Conservation (phyloP, 2,113 vertebrate species). For the Aphyosemion australe region DNA sequence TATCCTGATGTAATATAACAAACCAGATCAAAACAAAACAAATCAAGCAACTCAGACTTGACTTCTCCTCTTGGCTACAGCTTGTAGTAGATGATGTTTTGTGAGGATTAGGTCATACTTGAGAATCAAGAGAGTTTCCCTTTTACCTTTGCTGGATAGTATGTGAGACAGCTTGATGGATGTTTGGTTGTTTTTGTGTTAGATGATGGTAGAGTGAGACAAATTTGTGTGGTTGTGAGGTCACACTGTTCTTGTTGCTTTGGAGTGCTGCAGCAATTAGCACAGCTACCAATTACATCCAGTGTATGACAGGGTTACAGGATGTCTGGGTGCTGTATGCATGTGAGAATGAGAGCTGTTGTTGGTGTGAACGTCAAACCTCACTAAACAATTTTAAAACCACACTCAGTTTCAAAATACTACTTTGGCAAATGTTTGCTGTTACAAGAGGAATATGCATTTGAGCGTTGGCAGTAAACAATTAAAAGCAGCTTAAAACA, state of each 20-base stretch:
- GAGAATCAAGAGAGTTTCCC: constrained; percentile 14
- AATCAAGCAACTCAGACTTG: background rate
- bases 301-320: constrained; percentile 51
- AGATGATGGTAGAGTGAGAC: constrained; percentile 38
- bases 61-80: constrained; percentile 1
- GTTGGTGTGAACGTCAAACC: constrained; percentile 45
- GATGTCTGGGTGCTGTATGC: constrained; percentile 42
- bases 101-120: constrained; percentile 34
- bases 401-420: constrained; percentile 55
- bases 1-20: constrained; percentile 1
- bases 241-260: constrained; percentile 38
- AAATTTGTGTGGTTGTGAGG: constrained; percentile 62
- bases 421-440: constrained; percentile 43
- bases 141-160: constrained; percentile 51
- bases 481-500: constrained; percentile 17
- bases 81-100: constrained; percentile 20
- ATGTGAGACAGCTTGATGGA: constrained; percentile 62
- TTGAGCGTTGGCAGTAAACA: constrained; percentile 43
- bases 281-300: constrained; percentile 55
- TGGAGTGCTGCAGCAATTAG: constrained; percentile 59
- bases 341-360: constrained; percentile 20
- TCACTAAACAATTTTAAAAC: constrained; percentile 53
- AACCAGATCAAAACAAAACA: constrained; percentile 3
- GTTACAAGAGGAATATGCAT: constrained; percentile 40
- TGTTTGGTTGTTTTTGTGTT: constrained; percentile 34